Evolutionary conservation across 2,113 vertebrate genomes (phyloP), one percentile per base, ranked within the genome.

Genomic region (Carassius auratus): DNA sequence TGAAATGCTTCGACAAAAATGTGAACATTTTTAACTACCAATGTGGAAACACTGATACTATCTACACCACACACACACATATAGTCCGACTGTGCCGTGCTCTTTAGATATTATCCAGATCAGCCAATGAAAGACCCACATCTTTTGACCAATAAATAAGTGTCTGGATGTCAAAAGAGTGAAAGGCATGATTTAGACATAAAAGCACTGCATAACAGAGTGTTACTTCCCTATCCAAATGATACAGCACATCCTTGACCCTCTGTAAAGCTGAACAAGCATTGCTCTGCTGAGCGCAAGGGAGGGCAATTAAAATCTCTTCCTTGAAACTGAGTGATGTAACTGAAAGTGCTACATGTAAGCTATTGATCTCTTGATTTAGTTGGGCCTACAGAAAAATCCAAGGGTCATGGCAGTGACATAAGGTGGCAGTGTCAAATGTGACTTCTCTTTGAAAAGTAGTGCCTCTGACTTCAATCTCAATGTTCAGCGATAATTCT

Each of bases 241-340:
- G 88, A 57, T 64, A 88, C 77, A 55, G 7, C 77, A 89, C 89
- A 90, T 89, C 83, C 81, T 33, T 48, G 42, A 7, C 86, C 82
- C 61, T 42, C 80, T 69, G 61, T 81, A 69, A 69, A 69, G 64
- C 80, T 82, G 64, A 69, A 69, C 80, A 82, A 82, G 80, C 64
- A 55, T 55, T 8, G 26, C 45, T 52, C 45, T 5, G 23, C 38
- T 17, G 7, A 26, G n/a, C 23, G n/a, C n/a, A 81, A 81, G 33
- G 15, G 42, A 26, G n/a, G 38, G 21, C 26, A 66, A 81, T 66
- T 81, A 66, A 48, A 66, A 81, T 81, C 14, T 3, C 23, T 3
- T 23, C 52, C 79, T 68, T 69, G 45, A 69, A 50, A 68, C 23
- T 30, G 61, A 48, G 21, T 26, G 61, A 61, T 68, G 62, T 50